Conservation (phyloP, 2,797 vertebrate genomes). For the Tapirus indicus region DNA sequence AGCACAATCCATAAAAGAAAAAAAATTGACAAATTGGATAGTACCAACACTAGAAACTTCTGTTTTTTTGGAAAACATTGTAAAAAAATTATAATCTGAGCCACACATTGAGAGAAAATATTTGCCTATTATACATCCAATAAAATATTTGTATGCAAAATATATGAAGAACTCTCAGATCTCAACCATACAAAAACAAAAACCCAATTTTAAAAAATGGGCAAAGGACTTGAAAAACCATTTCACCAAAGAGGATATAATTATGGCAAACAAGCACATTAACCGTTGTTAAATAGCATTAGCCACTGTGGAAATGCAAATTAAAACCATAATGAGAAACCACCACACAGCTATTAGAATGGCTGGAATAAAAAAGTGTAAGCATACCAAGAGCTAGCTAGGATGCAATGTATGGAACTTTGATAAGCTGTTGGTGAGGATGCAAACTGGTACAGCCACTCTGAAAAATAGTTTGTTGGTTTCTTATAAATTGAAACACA, state of each 20-base stretch:
- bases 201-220: not conserved
- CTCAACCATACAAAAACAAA: not conserved
- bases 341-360: not conserved
- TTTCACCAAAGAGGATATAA: too few relatives aligned
- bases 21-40: not conserved
- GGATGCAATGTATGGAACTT: too few relatives aligned
- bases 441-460: not conserved
- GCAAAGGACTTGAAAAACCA: too few relatives aligned
- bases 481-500: too few relatives aligned
- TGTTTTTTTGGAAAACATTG: not conserved
- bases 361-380: not conserved
- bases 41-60: not conserved
- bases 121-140: not conserved
- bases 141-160: not conserved
- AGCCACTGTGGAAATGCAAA: too few relatives aligned
- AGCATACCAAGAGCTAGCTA: too few relatives aligned
- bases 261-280: too few relatives aligned
- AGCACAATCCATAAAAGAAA: too few relatives aligned
- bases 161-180: not conserved
- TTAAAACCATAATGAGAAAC: too few relatives aligned
- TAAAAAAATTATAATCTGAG: not conserved
- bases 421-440: not conserved
- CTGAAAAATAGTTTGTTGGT: not conserved
- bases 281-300: too few relatives aligned
- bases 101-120: not conserved